Base-by-base conservation (phyloP, 2,888 invertebrate species). In the Acleris laterana region DNA sequence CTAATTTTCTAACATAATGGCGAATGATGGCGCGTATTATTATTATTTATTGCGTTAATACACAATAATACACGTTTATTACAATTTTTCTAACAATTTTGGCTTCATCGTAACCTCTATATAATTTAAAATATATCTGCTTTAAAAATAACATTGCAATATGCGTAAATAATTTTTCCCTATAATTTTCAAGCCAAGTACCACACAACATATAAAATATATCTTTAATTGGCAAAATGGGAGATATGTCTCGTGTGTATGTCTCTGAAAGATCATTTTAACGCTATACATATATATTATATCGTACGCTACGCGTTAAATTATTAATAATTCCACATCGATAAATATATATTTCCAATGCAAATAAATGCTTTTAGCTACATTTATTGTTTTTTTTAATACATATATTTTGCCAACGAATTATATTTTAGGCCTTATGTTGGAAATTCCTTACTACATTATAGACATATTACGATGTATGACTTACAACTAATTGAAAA, bases 181-280 rank as follows among this genome's bases (percentile, higher is more conserved):
- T 13, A 3, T 20, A 49, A 19, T 72, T 71, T 74, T 63, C 70
- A 64, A 53, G 80, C 76, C 73, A 77, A 75, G 72, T 75, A 77
- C 76, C 73, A 75, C 72, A 77, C 75, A 80, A 82, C 77, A 78
- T 77, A 81, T 76, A 80, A 81, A 84, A 82, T 80, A 78, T 77
- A 75, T 68, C 69, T 74, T 82, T 93, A 93, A 93, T 93, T 93
- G 93, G 92, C 92, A 90, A 89, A 89, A 90, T 84, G 93, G 93
- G 93, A 93, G 93, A 92, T 89, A 88, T 88, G 85, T 85, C 74
- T 78, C 71, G 75, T 80, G 78, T 9, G 32, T 77, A 72, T 70
- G 70, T 68, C 59, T 66, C 63, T 68, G 59, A 70, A 65, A 55
- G 48, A 52, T 55, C 25, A 50, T 53, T 38, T 48, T 32, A 44